Base-by-base conservation (phyloP, 1,140 invertebrate species). In the Fopius arisanus region DNA sequence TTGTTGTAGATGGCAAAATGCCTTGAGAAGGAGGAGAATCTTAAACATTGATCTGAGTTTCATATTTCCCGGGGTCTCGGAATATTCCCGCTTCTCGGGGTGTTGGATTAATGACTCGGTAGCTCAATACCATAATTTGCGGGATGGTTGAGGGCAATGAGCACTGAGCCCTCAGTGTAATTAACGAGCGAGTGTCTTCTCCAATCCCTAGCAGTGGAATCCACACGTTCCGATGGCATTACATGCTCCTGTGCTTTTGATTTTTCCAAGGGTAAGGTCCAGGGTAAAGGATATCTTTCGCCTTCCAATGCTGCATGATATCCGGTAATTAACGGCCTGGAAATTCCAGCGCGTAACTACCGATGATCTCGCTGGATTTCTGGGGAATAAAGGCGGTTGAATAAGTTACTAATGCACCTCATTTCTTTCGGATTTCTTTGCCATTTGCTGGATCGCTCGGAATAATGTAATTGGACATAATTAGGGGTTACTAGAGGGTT, bases 241-340 rank as follows among this genome's bases (percentile, higher is more conserved):
- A 72, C 71, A 72, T 41, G 63, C 63, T 72, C 40, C 71, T 72
- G 63, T 67, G 63, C 71, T 67, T 72, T 72, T 54, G 33, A 72
- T 72, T 72, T 63, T 23, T 51, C 10, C 19, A 51, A 26, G 14
- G 59, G 59, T 59, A 67, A 67, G 71, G 63, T 72, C 63, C 63
- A 67, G 19, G 23, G 19, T 26, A 59, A 59, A 59, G 26, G 21
- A 59, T 59, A 59, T 59, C 54, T 59, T 59, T 59, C 23, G 19
- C 23, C 23, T 28, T 59, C 14, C 23, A 23, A 67, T 72, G 51
- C 71, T 59, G 54, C 21, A 59, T 41, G 59, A 72, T 72, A 72
- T 72, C 70, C 70, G 70, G 70, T 72, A 72, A 72, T 72, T 72
- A 72, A 66, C 62, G 59, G 40, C 70, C 37, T 40, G 62, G n/a